Base-by-base conservation (phyloP, 1,140 invertebrate species). In the Saccostrea echinata region DNA sequence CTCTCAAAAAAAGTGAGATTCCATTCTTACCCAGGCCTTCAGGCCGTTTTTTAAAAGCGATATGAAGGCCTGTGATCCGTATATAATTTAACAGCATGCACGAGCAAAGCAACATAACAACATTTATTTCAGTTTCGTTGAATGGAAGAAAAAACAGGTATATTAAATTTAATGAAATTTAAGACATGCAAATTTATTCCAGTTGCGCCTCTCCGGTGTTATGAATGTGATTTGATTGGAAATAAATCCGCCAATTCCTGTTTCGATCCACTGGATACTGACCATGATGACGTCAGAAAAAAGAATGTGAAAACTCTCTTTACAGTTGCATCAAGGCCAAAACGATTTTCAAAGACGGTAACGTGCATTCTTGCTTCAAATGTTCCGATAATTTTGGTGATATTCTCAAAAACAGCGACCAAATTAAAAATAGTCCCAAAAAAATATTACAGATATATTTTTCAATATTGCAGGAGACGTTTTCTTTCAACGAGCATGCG, bases 221-320 rank as follows among this genome's bases (percentile, higher is more conserved):
- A 76, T 76, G 68, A 76, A 33, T 76, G 68, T 76, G 68, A 76
- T 76, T 30, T 76, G 27, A 76, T 76, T 76, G 68, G 68, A 30
- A 76, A 76, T 27, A 30, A 27, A 33, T 76, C 68, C 68, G 16
- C 30, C 27, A 16, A 30, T 9, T 76, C 68, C 16, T 76, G 68
- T 33, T 76, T 76, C 30, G 68, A 76, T 33, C 68, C 68, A 33
- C 33, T 76, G 68, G 68, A 76, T 33, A 27, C 68, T 11, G 27
- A 24, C 3, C 68, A 76, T 18, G 68, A 76, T 76, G 68, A 76
- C 68, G 30, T 76, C 68, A 76, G 68, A 76, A 27, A 33, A 18
- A 76, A 6, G 11, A 76, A 76, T 76, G 68, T 16, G 11, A 76
- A 76, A 33, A 76, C 30, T 33, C 68, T 13, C 24, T 24, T 0